A percentile compares a stretch with the other conserved stretches of the same genome.
Conservation (phyloP, 2,113 vertebrate species). For the Antechinus stuartii region DNA sequence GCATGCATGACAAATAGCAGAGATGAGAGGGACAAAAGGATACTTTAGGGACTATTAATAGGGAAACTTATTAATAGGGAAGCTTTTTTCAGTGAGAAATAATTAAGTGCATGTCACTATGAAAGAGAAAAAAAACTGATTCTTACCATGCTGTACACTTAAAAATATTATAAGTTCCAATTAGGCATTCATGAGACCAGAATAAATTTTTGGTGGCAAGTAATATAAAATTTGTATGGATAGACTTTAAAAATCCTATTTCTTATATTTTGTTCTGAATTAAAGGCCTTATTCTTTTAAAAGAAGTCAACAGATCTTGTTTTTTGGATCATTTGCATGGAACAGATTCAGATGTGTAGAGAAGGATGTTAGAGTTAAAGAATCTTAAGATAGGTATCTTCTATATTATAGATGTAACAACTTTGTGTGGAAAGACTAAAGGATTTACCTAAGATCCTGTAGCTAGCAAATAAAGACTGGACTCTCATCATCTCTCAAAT, state of each 20-base stretch:
- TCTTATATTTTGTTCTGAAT: neutral
- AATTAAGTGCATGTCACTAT: conserved; percentile 48
- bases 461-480: neutral
- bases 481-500: neutral
- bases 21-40: conserved; percentile 40
- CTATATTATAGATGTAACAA: neutral
- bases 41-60: neutral
- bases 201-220: neutral
- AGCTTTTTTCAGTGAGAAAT: conserved; percentile 59
- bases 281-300: neutral
- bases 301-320: neutral
- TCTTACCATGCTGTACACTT: neutral
- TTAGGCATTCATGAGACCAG: too few relatives aligned
- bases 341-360: neutral
- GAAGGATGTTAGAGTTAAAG: neutral
- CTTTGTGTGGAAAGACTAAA: neutral
- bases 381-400: neutral
- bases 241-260: neutral
- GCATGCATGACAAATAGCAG: conserved; percentile 63
- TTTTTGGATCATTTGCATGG: neutral
- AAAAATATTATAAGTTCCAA: neutral
- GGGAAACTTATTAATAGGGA: conserved; percentile 48
- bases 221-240: conserved; percentile 16
- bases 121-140: conserved; percentile 8
- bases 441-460: neutral